A percentile compares a stretch with the other conserved stretches of the same genome.
Conservation (phyloP, 2,888 invertebrate genomes). For the Zeuzera pyrina region DNA sequence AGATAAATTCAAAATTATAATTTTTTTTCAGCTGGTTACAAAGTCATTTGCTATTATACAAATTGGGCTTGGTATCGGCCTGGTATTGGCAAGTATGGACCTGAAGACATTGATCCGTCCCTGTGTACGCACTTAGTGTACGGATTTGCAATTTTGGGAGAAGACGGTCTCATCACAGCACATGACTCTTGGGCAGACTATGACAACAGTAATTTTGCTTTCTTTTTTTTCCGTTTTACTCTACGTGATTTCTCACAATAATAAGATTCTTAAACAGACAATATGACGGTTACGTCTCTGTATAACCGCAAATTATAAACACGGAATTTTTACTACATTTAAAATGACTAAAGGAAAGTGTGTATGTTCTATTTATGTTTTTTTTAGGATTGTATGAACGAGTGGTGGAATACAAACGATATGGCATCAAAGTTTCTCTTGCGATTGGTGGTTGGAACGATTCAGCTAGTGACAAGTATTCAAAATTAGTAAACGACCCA, state of each 20-base stretch:
- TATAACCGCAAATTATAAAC: not conserved
- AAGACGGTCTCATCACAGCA: constrained; percentile 83
- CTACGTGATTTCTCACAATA: constrained; percentile 1
- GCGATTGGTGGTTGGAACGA: constrained; percentile 98
- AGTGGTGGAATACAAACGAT: constrained; percentile 83
- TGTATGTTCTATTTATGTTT: constrained; percentile 1
- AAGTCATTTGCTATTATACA: constrained; percentile 92
- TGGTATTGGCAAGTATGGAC: constrained; percentile 86
- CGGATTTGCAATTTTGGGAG: constrained; percentile 93
- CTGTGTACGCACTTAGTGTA: constrained; percentile 95
- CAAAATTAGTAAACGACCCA: constrained; percentile 84
- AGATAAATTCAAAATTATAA: constrained; percentile 1
- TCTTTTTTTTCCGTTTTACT: too few species aligned
- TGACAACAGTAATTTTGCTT: constrained; percentile 80
- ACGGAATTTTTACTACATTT: not conserved
- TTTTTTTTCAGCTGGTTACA: constrained; percentile 77
- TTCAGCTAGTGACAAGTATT: constrained; percentile 92
- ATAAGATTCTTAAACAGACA: too few species aligned
- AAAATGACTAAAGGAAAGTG: not conserved
- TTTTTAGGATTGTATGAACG: constrained; percentile 85
- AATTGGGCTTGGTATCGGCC: constrained; percentile 95
- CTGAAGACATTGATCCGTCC: constrained; percentile 88
- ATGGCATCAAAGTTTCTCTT: constrained; percentile 87
- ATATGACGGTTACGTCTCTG: too few species aligned
- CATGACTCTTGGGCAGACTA: constrained; percentile 94